Base-by-base conservation (phyloP, 2,113 vertebrate species). In the Micronisus gabar region DNA sequence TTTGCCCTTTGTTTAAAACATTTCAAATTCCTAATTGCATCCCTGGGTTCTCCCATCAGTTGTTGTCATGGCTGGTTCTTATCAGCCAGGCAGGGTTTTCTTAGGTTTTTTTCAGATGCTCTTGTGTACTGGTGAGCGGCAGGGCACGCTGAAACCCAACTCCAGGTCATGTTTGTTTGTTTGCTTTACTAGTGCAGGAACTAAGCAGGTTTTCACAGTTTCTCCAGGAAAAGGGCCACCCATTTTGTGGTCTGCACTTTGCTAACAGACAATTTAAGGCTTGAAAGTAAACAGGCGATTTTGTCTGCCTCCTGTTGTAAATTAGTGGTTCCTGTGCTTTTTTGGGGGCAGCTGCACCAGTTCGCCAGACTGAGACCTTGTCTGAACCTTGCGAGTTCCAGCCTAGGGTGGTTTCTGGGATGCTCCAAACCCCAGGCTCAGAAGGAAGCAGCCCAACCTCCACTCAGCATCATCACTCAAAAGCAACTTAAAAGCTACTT, bases 221-320 rank as follows among this genome's bases (percentile, higher is more conserved):
- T 75, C 90, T 85, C 84, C 96, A 88, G 96, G 96, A 96, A 93
- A 91, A 81, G 81, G 96, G 96, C 96, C 96, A 94, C 96, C 96
- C 96, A 90, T 93, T 86, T 66, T 95, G 95, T 12, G 95, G 81
- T 80, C 95, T 94, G 96, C 36, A 1, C 81, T 93, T 21, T 4
- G 91, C 96, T 65, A 68, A 81, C 84, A 25, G 90, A 72, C 92
- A 89, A 5, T 89, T 94, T n/a, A 6, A n/a, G 90, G 78, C 81
- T 65, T 29, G 81, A 63, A 19, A 76, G 88, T 10, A 84, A 91
- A 86, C 88, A 53, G 93, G 38, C 4, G 34, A 11, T 65, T 96
- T 72, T 30, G 94, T 52, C 92, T 22, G 78, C 90, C 87, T 96
- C 91, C 93, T 41, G 81, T 6, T 41, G 40, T 27, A 61, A 96